Evolutionary conservation across 2,113 vertebrate species (phyloP), one percentile per base, ranked within the genome.

Genomic region (Chaetodon trifascialis): DNA sequence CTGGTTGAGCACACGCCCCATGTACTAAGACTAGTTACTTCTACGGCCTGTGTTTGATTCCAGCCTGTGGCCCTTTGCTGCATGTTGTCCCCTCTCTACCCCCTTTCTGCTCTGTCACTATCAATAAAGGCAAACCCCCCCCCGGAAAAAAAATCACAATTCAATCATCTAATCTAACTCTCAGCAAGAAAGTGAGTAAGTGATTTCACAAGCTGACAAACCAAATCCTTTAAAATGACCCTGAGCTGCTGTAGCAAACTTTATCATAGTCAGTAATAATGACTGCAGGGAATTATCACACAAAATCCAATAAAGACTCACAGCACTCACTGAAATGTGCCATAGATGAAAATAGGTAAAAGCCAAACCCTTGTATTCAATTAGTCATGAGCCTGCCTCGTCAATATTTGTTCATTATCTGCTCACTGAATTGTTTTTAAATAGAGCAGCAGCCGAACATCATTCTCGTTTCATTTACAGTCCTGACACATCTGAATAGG

Each of bases 361-460:
- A 47, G 46, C 11, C 34, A 71, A 79, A 52, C 56, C 14, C 44
- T 64, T 67, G 25, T 40, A 54, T 65, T 42, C 17, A 47, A 72
- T 73, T 65, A 79, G 1, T 76, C 71, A 54, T 59, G 34, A 76
- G 14, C 0, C n/a, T 59, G 47, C 47, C 40, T 46, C 58, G 42
- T 80, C 76, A 75, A 83, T 87, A 76, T 66, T 56, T 80, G 21
- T 58, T 65, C 21, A 63, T 62, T 76, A 65, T 64, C 36, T 34
- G 10, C 30, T 54, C 44, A 34, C 14, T 30, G 25, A 65, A 70
- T 14, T 74, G 10, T 38, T 76, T 9, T 46, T 64, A 44, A 76
- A 69, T 15, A 82, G 9, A 82, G 34, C 51, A 78, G 12, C 47
- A 73, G 23, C 46, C 23, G 46, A 36, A 56, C 17, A 69, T 79